Evolutionary conservation across 1,140 invertebrate species (phyloP).

Genomic region (Hermatobates lingyangjiaoensis): DNA sequence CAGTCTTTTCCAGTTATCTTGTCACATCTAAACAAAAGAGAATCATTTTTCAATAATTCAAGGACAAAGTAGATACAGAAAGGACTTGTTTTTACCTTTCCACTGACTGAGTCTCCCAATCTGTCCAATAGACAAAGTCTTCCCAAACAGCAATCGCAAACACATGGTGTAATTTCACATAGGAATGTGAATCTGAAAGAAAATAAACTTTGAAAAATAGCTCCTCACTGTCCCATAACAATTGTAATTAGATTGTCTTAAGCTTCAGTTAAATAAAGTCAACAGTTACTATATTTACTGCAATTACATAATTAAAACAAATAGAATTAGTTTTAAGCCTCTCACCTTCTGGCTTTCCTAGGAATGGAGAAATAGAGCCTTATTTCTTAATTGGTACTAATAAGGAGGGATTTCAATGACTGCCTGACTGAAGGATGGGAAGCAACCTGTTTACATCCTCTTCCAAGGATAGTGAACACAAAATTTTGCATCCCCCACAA

Average conservation of each 20-base stretch:
- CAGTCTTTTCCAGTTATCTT: constrained; percentile 46
- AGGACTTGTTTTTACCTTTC: constrained; percentile 30
- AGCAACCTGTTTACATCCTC: no score
- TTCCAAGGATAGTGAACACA: no score
- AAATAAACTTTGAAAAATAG: no score
- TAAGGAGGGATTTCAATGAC: no score
- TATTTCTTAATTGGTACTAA: background rate
- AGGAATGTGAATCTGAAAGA: constrained; percentile 31
- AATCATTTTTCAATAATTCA: background rate
- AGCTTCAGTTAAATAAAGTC: no score
- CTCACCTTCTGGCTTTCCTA: background rate
- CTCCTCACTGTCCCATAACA: no score
- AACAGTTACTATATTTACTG: no score
- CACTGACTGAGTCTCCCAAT: constrained; percentile 79
- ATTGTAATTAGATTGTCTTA: no score
- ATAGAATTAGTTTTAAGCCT: constrained; percentile 1
- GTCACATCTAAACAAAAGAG: constrained; percentile 30
- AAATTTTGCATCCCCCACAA: no score
- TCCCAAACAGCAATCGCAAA: constrained; percentile 76
- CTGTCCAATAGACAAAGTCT: constrained; percentile 74
- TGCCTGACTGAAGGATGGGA: no score
- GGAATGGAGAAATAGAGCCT: background rate
- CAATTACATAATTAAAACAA: background rate
- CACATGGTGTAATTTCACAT: constrained; percentile 55
- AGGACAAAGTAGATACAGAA: background rate